Evolutionary conservation across 2,113 vertebrate genomes (phyloP).

Genomic region (Monarcha castaneiventris): DNA sequence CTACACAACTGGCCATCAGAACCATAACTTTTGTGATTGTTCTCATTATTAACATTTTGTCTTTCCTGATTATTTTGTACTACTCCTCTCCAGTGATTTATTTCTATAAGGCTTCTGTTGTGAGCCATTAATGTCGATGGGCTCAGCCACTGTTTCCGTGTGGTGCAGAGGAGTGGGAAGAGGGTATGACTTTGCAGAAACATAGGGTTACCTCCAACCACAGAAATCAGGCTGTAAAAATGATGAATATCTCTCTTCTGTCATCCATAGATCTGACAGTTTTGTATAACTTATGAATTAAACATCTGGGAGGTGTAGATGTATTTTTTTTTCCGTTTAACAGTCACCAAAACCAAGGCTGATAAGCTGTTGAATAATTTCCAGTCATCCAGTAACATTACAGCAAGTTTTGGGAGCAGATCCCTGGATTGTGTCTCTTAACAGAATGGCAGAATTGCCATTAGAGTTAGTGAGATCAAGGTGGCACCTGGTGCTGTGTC

Average conservation of each 20-base stretch:
- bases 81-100: neutral
- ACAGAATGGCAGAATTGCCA: neutral
- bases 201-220: neutral
- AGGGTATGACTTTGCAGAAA: slow-evolving; percentile 42
- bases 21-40: neutral
- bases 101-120: neutral
- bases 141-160: neutral
- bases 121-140: neutral
- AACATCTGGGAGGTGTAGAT: slow-evolving; percentile 36
- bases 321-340: neutral
- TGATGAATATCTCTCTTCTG: slow-evolving; percentile 41
- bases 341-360: neutral
- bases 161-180: neutral
- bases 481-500: neutral
- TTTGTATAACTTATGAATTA: slow-evolving; percentile 57
- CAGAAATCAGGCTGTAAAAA: slow-evolving; percentile 51
- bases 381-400: neutral
- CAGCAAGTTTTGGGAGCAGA: neutral
- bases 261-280: slow-evolving; percentile 35
- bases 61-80: neutral
- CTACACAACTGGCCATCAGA: neutral
- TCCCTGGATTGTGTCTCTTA: neutral
- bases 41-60: neutral
- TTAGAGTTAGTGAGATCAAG: neutral
- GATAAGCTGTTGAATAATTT: slow-evolving; percentile 1